These are phyloP conservation scores for Zoroaster sp. DNA, from an alignment of 53 echinoderm and acorn worm genomes.

Conservation along the genomic window DNA sequence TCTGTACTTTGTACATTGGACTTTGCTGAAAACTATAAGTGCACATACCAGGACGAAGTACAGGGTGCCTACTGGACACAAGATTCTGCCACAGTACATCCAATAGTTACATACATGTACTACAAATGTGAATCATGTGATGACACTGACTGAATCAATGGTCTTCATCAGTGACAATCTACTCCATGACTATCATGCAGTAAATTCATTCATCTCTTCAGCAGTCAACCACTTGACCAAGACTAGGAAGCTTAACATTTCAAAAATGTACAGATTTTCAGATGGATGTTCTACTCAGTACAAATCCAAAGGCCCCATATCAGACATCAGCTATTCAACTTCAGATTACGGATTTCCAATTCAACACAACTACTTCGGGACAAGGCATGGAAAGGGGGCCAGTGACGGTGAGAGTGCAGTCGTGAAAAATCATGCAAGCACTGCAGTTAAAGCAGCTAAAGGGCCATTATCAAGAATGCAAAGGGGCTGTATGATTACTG, in stretches of 20 bases:
- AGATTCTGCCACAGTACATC: too few relatives aligned
- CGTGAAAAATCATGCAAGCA: not conserved
- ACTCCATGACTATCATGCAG: conserved; percentile 50
- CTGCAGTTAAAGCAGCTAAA: not conserved
- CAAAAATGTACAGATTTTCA: conserved; percentile 12
- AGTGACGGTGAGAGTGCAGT: not conserved
- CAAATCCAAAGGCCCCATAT: conserved; percentile 51
- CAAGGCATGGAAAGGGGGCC: conserved; percentile 16
- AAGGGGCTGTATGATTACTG: too few relatives aligned
- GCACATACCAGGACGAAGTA: conserved; percentile 34
- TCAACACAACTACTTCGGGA: conserved; percentile 52
- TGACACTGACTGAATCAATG: conserved; percentile 19
- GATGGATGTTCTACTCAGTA: conserved; percentile 45
- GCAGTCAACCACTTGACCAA: conserved; percentile 25
- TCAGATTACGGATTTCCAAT: conserved; percentile 5
- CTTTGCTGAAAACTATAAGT: conserved; percentile 48
- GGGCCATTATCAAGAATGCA: too few relatives aligned
- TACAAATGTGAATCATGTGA: conserved; percentile 30
- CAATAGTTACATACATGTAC: conserved; percentile 54
- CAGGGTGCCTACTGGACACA: conserved; percentile 55
- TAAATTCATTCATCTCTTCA: conserved; percentile 15
- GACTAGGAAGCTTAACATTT: conserved; percentile 28
- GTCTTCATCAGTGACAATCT: conserved; percentile 54
- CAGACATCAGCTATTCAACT: conserved; percentile 43
- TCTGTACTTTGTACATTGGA: too few relatives aligned